A percentile compares a stretch with the other conserved stretches of the same genome.
These are phyloP conservation scores for Vanessa tameamea DNA, from an alignment of 1,140 invertebrate species.

Conservation along the genomic window DNA sequence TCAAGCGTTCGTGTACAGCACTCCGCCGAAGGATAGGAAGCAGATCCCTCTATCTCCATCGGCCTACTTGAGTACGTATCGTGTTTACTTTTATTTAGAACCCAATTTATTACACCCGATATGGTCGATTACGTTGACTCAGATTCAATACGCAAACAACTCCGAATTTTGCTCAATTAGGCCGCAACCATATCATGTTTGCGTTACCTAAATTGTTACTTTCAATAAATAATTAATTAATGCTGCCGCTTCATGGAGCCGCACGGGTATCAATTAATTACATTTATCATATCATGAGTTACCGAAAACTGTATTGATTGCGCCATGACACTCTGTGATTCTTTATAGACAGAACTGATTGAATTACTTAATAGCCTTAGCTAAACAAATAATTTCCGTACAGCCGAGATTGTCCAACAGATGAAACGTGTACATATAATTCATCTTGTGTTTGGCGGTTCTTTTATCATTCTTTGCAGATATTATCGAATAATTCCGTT, in stretches of 20 bases:
- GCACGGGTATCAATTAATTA: conserved; percentile 20
- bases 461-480: too few species aligned
- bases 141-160: conserved; percentile 9
- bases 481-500: too few species aligned
- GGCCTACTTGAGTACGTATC: conserved; percentile 71
- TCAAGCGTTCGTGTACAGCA: conserved; percentile 75
- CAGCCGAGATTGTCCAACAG: too few species aligned
- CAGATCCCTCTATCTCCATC: conserved; percentile 63
- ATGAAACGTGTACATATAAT: too few species aligned
- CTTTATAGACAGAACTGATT: too few species aligned
- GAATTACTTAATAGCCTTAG: too few species aligned
- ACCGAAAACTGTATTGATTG: conserved; percentile 3
- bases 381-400: too few species aligned
- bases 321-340: too few species aligned
- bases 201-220: conserved; percentile 17
- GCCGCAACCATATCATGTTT: conserved; percentile 14
- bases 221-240: conserved; percentile 23
- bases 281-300: conserved; percentile 12
- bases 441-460: too few species aligned
- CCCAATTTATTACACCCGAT: conserved; percentile 22
- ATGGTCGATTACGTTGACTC: conserved; percentile 18
- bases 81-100: conserved; percentile 25
- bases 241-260: conserved; percentile 1
- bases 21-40: conserved; percentile 72
- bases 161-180: conserved; percentile 16